Evolutionary conservation across 2,113 vertebrate genomes (phyloP), one percentile per base, ranked within the genome.

Genomic region (Athene cunicularia): DNA sequence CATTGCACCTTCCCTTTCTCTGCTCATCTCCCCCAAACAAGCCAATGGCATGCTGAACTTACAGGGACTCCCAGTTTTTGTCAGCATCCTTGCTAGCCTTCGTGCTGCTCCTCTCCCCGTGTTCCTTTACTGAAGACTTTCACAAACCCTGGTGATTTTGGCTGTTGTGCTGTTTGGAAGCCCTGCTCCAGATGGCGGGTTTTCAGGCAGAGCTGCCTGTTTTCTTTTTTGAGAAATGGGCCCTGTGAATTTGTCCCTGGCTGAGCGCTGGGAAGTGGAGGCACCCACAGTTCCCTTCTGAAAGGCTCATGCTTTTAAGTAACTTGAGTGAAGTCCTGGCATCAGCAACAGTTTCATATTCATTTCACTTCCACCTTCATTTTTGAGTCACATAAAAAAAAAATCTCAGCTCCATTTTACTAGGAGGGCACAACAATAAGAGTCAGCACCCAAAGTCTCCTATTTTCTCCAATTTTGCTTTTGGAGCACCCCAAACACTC

Each of bases 361-460:
- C 6, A 0, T 70, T 75, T 86, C 52, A 33, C 26, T 88, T 74
- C 72, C 84, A 93, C 63, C 68, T 89, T 84, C 6, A 13, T 22
- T 80, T 92, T 4, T 73, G 73, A 33, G 49, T 60, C 55, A 56
- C 0, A 9, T 22, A 9, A 72, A 0, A 80, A 76, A n/a, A n/a
- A 49, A 9, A 37, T 4, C 50, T 32, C 23, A 43, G 33, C 52
- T 66, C 43, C 3, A 5, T 18, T 56, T 56, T 43, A 8, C 49
- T 13, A 1, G 0, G 15, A 62, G 59, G 33, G 20, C 71, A 59
- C 47, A 21, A 10, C 2, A 6, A 2, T 9, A 49, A 6, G 71
- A 39, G 27, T 21, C 37, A 79, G 62, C 43, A 62, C 26, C 19
- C 23, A 35, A 21, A 24, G 17, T 12, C 67, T 84, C 77, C 28